Base-by-base conservation (phyloP, 2,888 invertebrate genomes). In the Druceiella hillmani region DNA sequence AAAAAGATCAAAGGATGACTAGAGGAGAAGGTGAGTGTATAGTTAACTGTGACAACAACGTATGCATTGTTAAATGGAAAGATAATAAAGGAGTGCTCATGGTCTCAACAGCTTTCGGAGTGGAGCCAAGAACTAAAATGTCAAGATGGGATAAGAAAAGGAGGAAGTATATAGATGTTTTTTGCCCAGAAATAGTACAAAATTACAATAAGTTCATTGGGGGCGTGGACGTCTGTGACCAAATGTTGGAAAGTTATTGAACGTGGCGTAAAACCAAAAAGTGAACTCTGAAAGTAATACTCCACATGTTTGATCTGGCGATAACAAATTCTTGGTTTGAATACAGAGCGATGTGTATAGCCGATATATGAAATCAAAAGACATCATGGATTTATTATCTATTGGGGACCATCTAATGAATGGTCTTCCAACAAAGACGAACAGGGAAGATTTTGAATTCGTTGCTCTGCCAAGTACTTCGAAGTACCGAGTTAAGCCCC, bases 131-230 rank as follows among this genome's bases (percentile, higher is more conserved):
- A 9, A 38, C 17, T 13, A 16, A 27, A 6, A 38, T 43, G 6
- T 3, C 9, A 6, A 27, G 45, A 41, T 45, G 41, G 39, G 41
- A 43, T 7, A 42, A 47, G 38, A 33, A 39, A 37, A 44, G 33
- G 43, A 44, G 50, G 36, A 39, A 28, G 27, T 34, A 52, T 40
- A 42, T 39, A 26, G 11, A 45, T 10, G 38, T 54, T 3, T 15
- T 41, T 9, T 54, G 53, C 29, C 56, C 57, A n/a, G 35, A 42
- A 38, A 33, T 49, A 14, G 42, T 50, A 11, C 29, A 27, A 14
- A 45, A 46, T 1, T 56, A 55, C 42, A 56, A 55, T 32, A 43
- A 43, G 16, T 43, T 50, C 40, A 58, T 54, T 45, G 49, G 53
- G 3, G 56, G 54, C 3, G 52, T 55, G 36, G 50, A 52, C 37